These are phyloP conservation scores for Rhizoglyphus robini DNA, from an alignment of 1,140 invertebrate species.

Conservation along the genomic window DNA sequence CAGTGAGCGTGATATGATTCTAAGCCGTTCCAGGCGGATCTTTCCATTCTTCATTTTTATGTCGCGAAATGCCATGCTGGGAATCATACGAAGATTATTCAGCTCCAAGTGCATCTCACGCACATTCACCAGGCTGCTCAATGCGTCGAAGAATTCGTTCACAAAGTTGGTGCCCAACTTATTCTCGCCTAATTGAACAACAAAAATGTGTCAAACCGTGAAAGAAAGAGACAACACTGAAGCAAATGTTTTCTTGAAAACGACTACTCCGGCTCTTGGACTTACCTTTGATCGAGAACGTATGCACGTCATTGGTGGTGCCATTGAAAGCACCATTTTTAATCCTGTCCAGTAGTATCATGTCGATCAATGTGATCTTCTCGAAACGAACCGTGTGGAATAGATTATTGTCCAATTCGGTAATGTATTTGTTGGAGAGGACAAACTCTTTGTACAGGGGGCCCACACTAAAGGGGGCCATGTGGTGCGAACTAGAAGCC, in stretches of 20 bases:
- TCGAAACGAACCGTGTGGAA: slow-evolving; percentile 6
- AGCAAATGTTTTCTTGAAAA: too few species aligned
- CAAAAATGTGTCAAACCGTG: too few species aligned
- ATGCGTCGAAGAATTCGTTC: slow-evolving; percentile 2
- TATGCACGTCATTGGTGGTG: background rate
- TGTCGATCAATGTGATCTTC: background rate
- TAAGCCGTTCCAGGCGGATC: background rate
- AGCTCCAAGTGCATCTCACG: slow-evolving; percentile 1
- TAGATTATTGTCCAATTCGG: slow-evolving; percentile 3
- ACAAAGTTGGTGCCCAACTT: background rate
- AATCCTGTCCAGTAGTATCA: background rate
- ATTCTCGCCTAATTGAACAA: slow-evolving; percentile 7
- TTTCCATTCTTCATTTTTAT: background rate
- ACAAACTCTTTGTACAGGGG: slow-evolving; percentile 3
- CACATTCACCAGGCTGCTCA: background rate
- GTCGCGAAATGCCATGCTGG: background rate
- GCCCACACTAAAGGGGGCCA: background rate
- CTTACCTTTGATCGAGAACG: background rate
- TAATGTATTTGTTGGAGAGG: background rate
- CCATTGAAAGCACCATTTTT: background rate
- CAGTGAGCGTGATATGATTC: slow-evolving; percentile 4
- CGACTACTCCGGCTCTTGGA: background rate
- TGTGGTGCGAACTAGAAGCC: background rate
- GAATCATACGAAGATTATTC: slow-evolving; percentile 2
- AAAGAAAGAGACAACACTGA: background rate